Conservation (phyloP, 1,140 invertebrate genomes). For the Metaphire vulgaris region DNA sequence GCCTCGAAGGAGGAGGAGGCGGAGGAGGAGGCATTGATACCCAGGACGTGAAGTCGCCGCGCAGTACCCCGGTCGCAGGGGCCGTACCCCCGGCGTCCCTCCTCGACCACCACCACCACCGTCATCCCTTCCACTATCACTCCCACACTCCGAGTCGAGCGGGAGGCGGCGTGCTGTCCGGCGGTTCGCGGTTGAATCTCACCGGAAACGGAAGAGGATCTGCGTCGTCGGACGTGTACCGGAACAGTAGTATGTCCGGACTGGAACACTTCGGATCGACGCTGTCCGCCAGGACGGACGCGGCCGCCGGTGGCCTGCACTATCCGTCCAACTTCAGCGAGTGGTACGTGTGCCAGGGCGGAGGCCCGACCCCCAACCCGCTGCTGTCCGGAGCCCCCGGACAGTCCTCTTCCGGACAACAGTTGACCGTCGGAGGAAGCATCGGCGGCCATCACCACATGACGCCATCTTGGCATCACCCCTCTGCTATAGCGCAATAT, state of each 20-base stretch:
- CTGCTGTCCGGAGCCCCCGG: too few species aligned
- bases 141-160: too few species aligned
- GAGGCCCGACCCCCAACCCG: not conserved
- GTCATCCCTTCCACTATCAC: not conserved
- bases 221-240: too few species aligned
- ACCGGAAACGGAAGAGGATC: conserved; percentile 1
- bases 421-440: not conserved
- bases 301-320: not conserved
- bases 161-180: too few species aligned
- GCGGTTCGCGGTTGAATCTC: not conserved
- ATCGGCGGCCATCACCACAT: not conserved
- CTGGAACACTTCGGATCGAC: not conserved
- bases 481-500: not conserved
- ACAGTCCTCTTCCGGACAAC: not conserved
- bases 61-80: not conserved
- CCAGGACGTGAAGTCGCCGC: not conserved
- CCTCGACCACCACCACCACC: not conserved
- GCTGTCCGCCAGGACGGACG: not conserved
- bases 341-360: conserved; percentile 19
- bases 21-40: conserved; percentile 31
- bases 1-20: too few species aligned
- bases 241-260: too few species aligned
- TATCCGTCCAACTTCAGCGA: conserved; percentile 17
- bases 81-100: too few species aligned
- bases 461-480: not conserved